These are phyloP conservation scores for Microcebus murinus DNA, from an alignment of 2,113 vertebrate genomes.

Conservation along the genomic window DNA sequence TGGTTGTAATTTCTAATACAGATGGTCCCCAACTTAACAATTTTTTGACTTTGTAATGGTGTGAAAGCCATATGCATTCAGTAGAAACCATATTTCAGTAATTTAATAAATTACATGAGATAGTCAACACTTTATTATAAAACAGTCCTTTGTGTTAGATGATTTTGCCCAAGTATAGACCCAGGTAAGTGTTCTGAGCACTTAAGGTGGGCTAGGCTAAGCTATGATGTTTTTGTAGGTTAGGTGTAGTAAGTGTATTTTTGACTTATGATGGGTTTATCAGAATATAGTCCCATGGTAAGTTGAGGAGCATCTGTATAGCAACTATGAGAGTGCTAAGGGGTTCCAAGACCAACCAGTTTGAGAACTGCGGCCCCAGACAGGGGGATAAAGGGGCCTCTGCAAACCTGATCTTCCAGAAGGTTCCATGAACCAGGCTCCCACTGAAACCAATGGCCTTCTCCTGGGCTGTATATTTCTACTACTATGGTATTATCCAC, in stretches of 20 bases:
- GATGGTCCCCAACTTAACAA: not conserved
- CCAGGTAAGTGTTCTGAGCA: not conserved
- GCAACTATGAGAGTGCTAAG: not conserved
- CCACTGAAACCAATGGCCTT: not conserved
- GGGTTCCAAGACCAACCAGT: not conserved
- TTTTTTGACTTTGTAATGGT: not conserved
- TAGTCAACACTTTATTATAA: not conserved
- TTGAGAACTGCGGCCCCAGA: not conserved
- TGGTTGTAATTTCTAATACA: not conserved
- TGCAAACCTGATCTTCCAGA: not conserved
- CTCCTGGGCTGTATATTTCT: not conserved
- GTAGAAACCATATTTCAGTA: not conserved
- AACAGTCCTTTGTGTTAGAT: not conserved
- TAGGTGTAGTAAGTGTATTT: not conserved
- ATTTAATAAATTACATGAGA: not conserved
- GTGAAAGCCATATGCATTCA: not conserved
- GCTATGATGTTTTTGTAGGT: not conserved
- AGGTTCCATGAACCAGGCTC: not conserved
- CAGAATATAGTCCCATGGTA: not conserved
- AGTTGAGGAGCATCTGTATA: not conserved
- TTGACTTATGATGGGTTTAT: not conserved
- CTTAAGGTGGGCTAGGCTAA: not conserved
- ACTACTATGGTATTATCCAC: not conserved
- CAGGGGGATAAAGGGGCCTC: accelerated
- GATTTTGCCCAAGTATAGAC: not conserved